Conservation (phyloP, 2,113 vertebrate species). For the Cyanocitta stelleri region DNA sequence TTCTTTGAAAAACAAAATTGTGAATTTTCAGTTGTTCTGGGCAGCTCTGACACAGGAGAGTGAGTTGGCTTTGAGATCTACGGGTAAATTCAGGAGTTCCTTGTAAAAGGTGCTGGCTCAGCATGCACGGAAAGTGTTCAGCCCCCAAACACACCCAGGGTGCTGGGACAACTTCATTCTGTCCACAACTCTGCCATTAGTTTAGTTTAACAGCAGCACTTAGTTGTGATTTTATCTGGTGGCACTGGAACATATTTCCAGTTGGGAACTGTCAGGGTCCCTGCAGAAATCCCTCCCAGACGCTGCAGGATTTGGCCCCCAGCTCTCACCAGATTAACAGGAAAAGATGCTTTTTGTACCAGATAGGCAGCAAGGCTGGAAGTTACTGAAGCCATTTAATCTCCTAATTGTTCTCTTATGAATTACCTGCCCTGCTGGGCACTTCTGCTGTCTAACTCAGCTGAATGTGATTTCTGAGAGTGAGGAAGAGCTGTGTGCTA, state of each 20-base stretch:
- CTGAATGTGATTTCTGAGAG: neutral
- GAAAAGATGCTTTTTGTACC: neutral
- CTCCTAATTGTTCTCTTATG: neutral
- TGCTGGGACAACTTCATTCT: neutral
- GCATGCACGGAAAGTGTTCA: neutral
- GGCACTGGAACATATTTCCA: neutral
- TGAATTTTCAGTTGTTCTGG: neutral
- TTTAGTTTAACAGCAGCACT: neutral
- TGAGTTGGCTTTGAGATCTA: neutral
- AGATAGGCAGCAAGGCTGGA: neutral
- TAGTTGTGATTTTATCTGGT: neutral
- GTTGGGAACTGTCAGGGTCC: neutral
- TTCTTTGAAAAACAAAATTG: neutral
- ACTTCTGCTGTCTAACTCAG: neutral
- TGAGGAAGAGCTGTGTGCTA: neutral
- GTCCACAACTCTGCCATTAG: neutral
- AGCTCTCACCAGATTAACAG: neutral
- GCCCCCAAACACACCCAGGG: neutral
- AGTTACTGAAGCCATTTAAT: neutral
- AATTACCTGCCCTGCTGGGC: neutral
- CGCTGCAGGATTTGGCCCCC: neutral
- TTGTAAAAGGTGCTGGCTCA: neutral
- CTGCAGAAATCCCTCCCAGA: neutral
- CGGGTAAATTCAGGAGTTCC: neutral
- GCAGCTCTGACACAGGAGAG: fast-evolving